Percentiles rank a stretch among this genome's conserved stretches.
phyloP scores from a whole-genome alignment of 2,113 vertebrate genomes.

The Cynoglossus semilaevis region DNA sequence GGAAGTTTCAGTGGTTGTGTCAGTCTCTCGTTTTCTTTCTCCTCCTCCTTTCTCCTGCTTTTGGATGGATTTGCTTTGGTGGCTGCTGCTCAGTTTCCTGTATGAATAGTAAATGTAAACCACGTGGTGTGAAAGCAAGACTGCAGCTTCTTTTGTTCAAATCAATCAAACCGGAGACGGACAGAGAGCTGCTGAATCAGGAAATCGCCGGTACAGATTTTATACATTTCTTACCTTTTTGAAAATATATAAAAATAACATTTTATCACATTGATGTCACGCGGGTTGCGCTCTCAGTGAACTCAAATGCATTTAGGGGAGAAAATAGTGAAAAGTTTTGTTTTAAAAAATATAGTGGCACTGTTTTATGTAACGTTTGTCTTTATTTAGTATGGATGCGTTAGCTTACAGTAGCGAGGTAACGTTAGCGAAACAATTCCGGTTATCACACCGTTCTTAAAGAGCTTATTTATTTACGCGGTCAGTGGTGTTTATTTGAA shows the following conservation, averaged over 20 bases:
- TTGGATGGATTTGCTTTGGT: background rate
- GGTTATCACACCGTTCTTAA: background rate
- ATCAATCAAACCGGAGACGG: slow-evolving; percentile 83
- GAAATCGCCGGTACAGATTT: slow-evolving; percentile 65
- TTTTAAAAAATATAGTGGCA: background rate
- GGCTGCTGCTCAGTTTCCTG: slow-evolving; percentile 44
- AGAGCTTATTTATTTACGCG: background rate
- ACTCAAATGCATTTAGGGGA: background rate
- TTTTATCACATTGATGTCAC: background rate
- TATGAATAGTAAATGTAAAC: slow-evolving; percentile 68
- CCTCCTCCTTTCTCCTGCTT: background rate
- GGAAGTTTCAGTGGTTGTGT: background rate
- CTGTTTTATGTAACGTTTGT: slow-evolving; percentile 34
- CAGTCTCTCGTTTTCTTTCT: background rate
- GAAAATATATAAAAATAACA: background rate
- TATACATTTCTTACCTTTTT: slow-evolving; percentile 16
- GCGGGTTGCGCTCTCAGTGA: background rate
- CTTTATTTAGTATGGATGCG: slow-evolving; percentile 58
- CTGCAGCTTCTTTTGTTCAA: slow-evolving; percentile 93
- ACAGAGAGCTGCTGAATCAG: slow-evolving; percentile 74
- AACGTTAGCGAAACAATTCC: slow-evolving; percentile 41
- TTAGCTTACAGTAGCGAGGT: slow-evolving; percentile 56
- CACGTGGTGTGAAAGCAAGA: slow-evolving; percentile 86
- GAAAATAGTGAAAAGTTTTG: slow-evolving; percentile 46
- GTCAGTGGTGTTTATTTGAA: background rate